Evolutionary conservation across 2,888 invertebrate genomes (phyloP).

Genomic region (Heliconius aoede): DNA sequence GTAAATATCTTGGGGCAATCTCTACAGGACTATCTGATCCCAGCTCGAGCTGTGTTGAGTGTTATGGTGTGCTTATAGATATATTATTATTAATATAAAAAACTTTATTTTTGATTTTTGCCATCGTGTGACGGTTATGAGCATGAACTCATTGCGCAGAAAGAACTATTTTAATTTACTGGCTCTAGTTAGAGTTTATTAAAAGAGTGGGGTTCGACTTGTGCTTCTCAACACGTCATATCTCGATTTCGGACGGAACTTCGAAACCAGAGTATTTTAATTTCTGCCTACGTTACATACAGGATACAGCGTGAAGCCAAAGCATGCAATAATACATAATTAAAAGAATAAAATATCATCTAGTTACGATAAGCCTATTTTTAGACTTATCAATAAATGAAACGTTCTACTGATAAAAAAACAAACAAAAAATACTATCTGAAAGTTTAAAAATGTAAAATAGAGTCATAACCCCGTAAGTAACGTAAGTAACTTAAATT

Average conservation of each 20-base stretch:
- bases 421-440: background rate
- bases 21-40: background rate
- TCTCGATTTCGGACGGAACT: background rate
- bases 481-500: conserved; percentile 25
- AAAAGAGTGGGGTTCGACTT: no score
- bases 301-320: background rate
- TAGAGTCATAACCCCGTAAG: conserved; percentile 7
- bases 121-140: no score
- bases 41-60: background rate
- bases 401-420: no score
- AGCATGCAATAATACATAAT: background rate
- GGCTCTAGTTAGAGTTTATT: no score
- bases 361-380: no score
- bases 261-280: background rate
- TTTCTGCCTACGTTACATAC: background rate
- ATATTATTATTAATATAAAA: no score
- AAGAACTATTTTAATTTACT: no score
- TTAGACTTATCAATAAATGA: no score
- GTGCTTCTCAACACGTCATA: background rate
- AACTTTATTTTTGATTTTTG: no score
- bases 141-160: no score
- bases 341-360: no score
- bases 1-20: background rate
- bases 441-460: conserved; percentile 7
- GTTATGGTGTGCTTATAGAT: no score